Conservation (phyloP, 2,888 invertebrate genomes). For the Noctua janthina region DNA sequence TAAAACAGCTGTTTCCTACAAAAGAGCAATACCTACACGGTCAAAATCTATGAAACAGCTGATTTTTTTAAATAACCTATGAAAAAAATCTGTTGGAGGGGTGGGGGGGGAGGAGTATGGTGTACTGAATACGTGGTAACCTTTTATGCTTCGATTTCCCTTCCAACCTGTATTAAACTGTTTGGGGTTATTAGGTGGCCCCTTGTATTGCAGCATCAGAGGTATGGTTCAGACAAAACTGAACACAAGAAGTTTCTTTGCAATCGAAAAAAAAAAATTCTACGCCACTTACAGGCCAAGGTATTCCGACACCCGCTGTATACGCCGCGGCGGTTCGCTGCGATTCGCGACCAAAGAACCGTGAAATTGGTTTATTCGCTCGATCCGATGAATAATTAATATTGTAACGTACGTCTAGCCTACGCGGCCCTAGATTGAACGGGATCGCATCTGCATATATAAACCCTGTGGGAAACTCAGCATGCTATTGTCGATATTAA, state of each 20-base stretch:
- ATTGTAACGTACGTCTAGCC: slow-evolving; percentile 82
- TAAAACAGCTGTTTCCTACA: background rate
- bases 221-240: background rate
- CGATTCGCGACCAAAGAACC: slow-evolving; percentile 89
- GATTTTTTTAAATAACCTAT: background rate
- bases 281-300: slow-evolving; percentile 25
- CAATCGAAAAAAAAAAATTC: background rate
- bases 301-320: slow-evolving; percentile 74
- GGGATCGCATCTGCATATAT: slow-evolving; percentile 83
- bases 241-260: background rate
- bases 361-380: slow-evolving; percentile 90
- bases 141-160: background rate
- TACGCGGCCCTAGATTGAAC: slow-evolving; percentile 79
- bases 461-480: slow-evolving; percentile 79
- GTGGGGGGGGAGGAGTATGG: background rate
- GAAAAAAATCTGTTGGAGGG: too few relatives aligned
- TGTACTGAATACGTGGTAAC: background rate
- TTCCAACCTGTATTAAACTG: too few relatives aligned
- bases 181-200: background rate
- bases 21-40: background rate
- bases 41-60: background rate
- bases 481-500: slow-evolving; percentile 58
- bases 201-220: background rate
- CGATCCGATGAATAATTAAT: slow-evolving; percentile 91
- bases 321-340: slow-evolving; percentile 76